phyloP scores from a whole-genome alignment of 2,888 invertebrate species.

The Nasonia oneida region DNA sequence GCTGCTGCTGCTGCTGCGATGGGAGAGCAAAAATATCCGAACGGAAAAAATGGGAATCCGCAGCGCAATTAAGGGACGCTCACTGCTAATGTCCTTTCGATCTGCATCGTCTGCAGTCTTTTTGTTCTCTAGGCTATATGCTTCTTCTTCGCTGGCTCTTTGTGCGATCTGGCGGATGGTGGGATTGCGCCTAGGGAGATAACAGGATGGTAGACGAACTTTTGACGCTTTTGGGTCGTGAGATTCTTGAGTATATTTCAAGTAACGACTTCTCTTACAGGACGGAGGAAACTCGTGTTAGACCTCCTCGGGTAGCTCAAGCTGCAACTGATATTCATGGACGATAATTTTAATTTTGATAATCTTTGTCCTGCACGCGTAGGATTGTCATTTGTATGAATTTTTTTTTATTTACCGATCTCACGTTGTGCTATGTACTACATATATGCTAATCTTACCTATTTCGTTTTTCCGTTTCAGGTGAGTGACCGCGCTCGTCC shows the following conservation, averaged over 20 bases:
- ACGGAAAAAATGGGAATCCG: slow-evolving; percentile 51
- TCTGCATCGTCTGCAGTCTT: slow-evolving; percentile 36
- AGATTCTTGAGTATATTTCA: not conserved
- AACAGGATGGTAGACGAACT: not conserved
- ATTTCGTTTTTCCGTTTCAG: not conserved
- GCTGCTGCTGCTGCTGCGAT: not conserved
- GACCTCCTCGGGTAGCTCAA: not conserved
- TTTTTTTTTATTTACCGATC: no score
- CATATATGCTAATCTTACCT: not conserved
- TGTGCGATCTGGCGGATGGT: slow-evolving; percentile 15
- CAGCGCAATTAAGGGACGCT: slow-evolving; percentile 60
- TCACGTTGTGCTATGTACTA: no score
- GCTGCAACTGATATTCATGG: no score
- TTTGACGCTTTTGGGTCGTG: slow-evolving; percentile 12
- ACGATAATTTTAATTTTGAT: no score
- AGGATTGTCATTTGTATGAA: no score
- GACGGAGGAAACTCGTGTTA: not conserved
- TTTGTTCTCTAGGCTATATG: not conserved
- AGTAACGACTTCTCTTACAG: not conserved
- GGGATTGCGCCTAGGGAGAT: not conserved
- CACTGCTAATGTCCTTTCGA: slow-evolving; percentile 58
- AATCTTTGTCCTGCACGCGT: no score
- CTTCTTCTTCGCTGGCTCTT: not conserved
- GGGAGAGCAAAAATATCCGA: slow-evolving; percentile 42
- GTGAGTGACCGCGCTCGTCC: not conserved